Conservation (phyloP, 1,140 invertebrate species). For the Camponotus floridanus region DNA sequence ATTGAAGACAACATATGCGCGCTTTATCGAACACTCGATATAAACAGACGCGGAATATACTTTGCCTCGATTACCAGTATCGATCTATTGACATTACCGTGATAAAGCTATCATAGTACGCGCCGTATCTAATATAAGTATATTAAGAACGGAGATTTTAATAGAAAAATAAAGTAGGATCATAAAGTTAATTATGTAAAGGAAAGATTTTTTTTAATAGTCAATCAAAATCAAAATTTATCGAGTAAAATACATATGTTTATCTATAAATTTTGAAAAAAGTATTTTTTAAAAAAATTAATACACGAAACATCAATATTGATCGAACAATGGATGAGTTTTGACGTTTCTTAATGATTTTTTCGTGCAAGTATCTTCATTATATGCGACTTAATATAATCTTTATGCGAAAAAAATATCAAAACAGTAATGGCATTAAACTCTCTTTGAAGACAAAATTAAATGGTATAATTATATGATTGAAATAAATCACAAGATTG, state of each 20-base stretch:
- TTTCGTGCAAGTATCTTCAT: background rate
- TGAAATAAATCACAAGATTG: background rate
- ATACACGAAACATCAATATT: background rate
- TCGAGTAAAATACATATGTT: background rate
- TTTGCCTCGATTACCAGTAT: slow-evolving; percentile 17
- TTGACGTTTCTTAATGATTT: background rate
- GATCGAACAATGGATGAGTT: background rate
- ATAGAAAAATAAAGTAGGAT: background rate
- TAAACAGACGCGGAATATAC: slow-evolving; percentile 13
- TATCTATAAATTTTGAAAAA: background rate
- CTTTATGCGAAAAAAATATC: background rate
- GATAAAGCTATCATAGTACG: slow-evolving; percentile 17
- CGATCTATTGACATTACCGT: slow-evolving; percentile 42
- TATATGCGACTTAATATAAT: slow-evolving; percentile 3
- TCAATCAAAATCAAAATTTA: background rate
- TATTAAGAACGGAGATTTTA: background rate
- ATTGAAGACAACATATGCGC: slow-evolving; percentile 42
- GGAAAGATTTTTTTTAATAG: too few relatives aligned
- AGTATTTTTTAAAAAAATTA: background rate
- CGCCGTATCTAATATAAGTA: background rate
- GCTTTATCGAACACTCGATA: slow-evolving; percentile 34
- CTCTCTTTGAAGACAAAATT: background rate
- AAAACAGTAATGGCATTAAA: background rate
- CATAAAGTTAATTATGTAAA: background rate
- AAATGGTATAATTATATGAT: background rate